Percentiles rank a stretch among this genome's conserved stretches.
Conservation (phyloP, 2,113 vertebrate genomes). For the Marcusenius ussheri region DNA sequence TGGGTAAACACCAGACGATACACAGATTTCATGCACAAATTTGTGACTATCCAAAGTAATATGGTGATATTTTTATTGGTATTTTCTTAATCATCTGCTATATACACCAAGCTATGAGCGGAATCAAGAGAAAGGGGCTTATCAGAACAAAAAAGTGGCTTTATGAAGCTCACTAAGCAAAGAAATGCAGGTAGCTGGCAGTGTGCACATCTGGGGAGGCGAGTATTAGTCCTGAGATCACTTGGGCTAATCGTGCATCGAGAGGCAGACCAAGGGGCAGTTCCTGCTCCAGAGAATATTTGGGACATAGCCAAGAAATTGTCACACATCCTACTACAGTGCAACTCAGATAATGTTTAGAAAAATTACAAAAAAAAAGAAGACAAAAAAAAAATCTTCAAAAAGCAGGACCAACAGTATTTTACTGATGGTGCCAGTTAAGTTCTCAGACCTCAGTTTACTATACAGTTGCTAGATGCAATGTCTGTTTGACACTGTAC, state of each 20-base stretch:
- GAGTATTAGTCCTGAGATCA: neutral
- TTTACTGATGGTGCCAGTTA: neutral
- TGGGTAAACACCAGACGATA: too few relatives aligned
- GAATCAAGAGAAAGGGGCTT: neutral
- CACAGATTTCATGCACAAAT: too few relatives aligned
- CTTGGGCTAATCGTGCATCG: too few relatives aligned
- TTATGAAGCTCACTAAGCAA: neutral
- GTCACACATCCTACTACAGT: neutral
- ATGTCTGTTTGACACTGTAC: too few relatives aligned
- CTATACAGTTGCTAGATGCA: neutral
- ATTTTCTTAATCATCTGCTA: neutral
- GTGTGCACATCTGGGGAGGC: neutral
- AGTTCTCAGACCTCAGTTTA: neutral
- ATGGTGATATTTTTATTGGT: too few relatives aligned
- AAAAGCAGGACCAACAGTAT: neutral
- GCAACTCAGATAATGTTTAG: neutral
- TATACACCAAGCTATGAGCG: neutral
- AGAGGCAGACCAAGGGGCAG: neutral
- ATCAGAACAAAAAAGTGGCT: neutral
- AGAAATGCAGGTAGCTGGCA: neutral
- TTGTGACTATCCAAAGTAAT: neutral
- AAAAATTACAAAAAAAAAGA: neutral
- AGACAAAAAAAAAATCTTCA: neutral
- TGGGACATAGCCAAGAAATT: neutral
- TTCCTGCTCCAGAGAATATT: neutral